Evolutionary conservation across 2,888 invertebrate species (phyloP).

Genomic region (Darwinula stevensoni): DNA sequence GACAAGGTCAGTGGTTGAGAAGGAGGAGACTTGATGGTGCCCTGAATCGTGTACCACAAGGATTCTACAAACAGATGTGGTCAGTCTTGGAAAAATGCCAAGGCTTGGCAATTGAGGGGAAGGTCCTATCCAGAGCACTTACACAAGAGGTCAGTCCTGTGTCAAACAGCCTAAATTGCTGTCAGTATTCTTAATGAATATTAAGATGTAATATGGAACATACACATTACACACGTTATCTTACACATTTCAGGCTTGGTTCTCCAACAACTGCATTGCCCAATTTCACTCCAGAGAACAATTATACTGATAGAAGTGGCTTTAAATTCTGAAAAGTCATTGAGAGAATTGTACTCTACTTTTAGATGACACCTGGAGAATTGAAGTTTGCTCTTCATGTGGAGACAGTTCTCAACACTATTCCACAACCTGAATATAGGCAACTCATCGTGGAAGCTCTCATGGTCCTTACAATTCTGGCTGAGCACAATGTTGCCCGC

Average conservation of each 20-base stretch:
- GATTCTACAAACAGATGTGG: constrained; percentile 91
- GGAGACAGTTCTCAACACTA: constrained; percentile 80
- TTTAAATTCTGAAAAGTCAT: constrained; percentile 5
- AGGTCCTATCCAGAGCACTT: constrained; percentile 59
- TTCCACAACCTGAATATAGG: constrained; percentile 92
- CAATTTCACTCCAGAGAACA: not conserved
- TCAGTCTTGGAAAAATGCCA: constrained; percentile 64
- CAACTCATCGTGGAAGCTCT: constrained; percentile 78
- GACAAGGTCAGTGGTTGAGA: constrained; percentile 90
- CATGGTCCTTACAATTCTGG: constrained; percentile 63
- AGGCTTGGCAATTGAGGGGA: constrained; percentile 71
- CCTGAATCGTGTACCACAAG: constrained; percentile 77
- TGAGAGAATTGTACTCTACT: no score
- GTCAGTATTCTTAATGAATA: no score
- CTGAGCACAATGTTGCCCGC: constrained; percentile 50
- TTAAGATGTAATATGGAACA: no score
- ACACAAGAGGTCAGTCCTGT: constrained; percentile 55
- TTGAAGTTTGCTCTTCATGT: constrained; percentile 91
- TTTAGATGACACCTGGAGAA: constrained; percentile 92
- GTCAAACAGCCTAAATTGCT: no score
- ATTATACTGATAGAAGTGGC: not conserved
- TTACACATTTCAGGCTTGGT: not conserved
- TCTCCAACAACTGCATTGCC: not conserved
- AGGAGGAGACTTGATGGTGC: constrained; percentile 82
- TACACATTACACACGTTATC: not conserved